These are phyloP conservation scores for Larimichthys crocea DNA, from an alignment of 2,113 vertebrate genomes.

Conservation along the genomic window DNA sequence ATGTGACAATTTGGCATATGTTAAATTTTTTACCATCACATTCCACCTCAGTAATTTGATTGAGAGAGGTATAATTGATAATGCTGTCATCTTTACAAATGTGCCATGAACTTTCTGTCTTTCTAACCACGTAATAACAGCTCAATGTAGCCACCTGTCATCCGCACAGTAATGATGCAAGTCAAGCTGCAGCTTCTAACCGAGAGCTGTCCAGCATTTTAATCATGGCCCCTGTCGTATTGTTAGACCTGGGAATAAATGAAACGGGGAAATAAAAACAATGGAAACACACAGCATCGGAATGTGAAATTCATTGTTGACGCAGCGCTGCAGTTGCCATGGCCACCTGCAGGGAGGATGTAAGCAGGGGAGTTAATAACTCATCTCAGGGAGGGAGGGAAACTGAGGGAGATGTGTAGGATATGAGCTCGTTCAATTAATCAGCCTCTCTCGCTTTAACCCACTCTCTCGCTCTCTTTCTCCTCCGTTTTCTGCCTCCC, in stretches of 20 bases:
- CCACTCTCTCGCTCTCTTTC: constrained; percentile 20
- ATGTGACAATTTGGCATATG: constrained; percentile 41
- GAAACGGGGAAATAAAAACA: constrained; percentile 62
- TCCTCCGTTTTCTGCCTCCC: constrained; percentile 18
- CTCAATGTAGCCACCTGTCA: constrained; percentile 57
- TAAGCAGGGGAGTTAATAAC: constrained; percentile 78
- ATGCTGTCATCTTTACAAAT: constrained; percentile 44
- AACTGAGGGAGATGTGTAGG: constrained; percentile 71
- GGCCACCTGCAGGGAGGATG: constrained; percentile 76
- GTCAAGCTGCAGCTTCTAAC: constrained; percentile 37
- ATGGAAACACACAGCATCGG: constrained; percentile 41
- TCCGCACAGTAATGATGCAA: constrained; percentile 56
- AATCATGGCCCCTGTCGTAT: constrained; percentile 53
- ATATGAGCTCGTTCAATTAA: constrained; percentile 80
- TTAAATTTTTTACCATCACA: constrained; percentile 40
- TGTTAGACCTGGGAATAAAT: constrained; percentile 60
- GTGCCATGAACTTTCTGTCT: constrained; percentile 31
- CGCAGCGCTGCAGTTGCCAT: constrained; percentile 62
- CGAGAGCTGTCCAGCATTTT: constrained; percentile 71
- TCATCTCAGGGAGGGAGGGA: constrained; percentile 58
- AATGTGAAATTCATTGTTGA: constrained; percentile 62
- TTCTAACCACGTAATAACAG: constrained; percentile 42
- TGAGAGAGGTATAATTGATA: constrained; percentile 46
- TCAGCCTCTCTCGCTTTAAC: constrained; percentile 70
- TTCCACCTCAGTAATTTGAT: constrained; percentile 41